Evolutionary conservation across 2,113 vertebrate genomes (phyloP).

Genomic region (Cyanoramphus novaezelandiae): DNA sequence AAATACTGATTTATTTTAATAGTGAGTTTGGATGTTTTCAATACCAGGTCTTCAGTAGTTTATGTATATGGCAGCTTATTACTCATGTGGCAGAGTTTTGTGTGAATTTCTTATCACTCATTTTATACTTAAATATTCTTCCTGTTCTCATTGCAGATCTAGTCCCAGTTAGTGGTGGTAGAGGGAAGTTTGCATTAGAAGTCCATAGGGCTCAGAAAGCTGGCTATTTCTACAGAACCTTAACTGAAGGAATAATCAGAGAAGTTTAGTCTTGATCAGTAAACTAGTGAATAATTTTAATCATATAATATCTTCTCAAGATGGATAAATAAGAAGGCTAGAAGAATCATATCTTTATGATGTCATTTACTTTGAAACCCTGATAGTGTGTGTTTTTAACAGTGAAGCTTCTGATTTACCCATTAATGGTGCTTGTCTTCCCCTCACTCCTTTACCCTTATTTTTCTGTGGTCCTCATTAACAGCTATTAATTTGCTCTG

Average conservation of each 20-base stretch:
- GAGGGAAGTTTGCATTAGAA: not conserved
- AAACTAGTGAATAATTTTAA: not conserved
- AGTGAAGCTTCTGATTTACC: not conserved
- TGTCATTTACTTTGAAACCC: not conserved
- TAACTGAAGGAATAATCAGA: not conserved
- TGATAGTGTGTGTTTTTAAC: not conserved
- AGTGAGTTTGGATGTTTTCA: not conserved
- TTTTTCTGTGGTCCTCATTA: not conserved
- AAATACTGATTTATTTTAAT: not conserved
- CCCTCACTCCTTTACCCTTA: accelerated
- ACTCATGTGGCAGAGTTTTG: not conserved
- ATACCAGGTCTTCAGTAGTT: not conserved
- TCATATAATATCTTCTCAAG: not conserved
- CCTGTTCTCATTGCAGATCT: not conserved
- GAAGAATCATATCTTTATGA: not conserved
- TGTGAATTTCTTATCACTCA: not conserved
- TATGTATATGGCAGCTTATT: not conserved
- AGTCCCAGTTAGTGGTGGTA: not conserved
- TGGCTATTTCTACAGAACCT: not conserved
- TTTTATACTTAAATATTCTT: not conserved
- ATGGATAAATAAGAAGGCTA: not conserved
- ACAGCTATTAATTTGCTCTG: not conserved
- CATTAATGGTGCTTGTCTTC: not conserved
- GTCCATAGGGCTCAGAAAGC: not conserved
- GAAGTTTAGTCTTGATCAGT: not conserved